Conservation (phyloP, 37 sponge, comb jelly and placozoan genomes). For the Ianthella basta region DNA sequence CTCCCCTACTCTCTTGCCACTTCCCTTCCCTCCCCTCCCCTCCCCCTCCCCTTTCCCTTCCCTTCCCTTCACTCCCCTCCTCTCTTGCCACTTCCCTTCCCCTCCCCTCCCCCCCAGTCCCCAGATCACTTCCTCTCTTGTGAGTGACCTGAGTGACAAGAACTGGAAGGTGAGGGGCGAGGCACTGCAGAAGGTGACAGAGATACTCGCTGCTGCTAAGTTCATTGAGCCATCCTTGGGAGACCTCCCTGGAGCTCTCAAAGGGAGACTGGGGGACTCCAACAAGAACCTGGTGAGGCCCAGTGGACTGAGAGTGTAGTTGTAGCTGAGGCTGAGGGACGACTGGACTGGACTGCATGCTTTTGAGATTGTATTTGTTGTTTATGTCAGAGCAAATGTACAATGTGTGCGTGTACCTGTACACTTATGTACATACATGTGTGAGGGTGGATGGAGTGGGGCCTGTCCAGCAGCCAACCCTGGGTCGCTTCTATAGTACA, state of each 20-base stretch:
- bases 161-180: conserved; percentile 91
- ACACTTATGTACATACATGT: no score
- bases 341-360: no score
- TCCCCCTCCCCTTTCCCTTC: no score
- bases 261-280: conserved; percentile 79
- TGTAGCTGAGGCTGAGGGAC: neutral
- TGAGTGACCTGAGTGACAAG: conserved; percentile 84
- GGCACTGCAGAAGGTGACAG: conserved; percentile 72
- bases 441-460: no score
- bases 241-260: conserved; percentile 81
- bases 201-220: conserved; percentile 72
- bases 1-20: neutral
- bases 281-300: conserved; percentile 85
- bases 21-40: conserved; percentile 29
- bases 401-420: no score
- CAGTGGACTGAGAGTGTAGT: neutral
- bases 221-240: conserved; percentile 85
- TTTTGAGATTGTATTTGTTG: neutral
- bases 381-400: no score
- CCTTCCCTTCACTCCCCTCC: no score
- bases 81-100: no score
- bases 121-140: conserved; percentile 67
- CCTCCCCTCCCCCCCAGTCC: conserved; percentile 8
- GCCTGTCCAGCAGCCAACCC: no score
- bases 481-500: no score